These are phyloP conservation scores for Timandra comae DNA, from an alignment of 2,888 invertebrate species.

Conservation along the genomic window DNA sequence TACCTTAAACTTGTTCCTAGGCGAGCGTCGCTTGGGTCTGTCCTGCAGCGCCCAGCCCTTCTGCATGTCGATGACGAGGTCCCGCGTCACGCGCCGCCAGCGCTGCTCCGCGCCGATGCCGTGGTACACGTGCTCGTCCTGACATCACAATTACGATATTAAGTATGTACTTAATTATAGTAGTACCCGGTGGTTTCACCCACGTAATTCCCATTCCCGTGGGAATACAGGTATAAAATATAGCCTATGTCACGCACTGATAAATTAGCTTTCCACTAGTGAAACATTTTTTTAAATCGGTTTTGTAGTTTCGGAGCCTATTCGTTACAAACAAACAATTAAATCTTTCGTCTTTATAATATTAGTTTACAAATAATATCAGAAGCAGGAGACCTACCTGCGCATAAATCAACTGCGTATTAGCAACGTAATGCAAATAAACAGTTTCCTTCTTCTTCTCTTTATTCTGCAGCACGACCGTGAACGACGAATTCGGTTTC, in stretches of 20 bases:
- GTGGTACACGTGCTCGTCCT: slow-evolving; percentile 89
- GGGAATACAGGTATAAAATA: no score
- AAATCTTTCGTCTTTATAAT: no score
- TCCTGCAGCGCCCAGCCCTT: slow-evolving; percentile 87
- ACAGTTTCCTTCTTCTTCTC: slow-evolving; percentile 87
- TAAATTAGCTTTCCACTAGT: no score
- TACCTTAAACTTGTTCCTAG: slow-evolving; percentile 83
- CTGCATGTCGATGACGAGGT: slow-evolving; percentile 92
- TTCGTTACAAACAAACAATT: no score
- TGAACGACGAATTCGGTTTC: slow-evolving; percentile 88
- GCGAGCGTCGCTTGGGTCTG: slow-evolving; percentile 81
- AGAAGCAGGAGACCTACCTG: slow-evolving; percentile 74
- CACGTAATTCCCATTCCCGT: no score
- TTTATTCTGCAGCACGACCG: slow-evolving; percentile 83
- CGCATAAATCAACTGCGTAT: slow-evolving; percentile 82
- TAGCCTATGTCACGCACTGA: no score
- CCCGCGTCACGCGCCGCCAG: slow-evolving; percentile 90
- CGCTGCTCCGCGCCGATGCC: slow-evolving; percentile 83
- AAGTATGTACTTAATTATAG: background rate
- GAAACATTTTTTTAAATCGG: no score
- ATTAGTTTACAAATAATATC: slow-evolving; percentile 26
- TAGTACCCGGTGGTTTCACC: no score
- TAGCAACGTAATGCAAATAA: slow-evolving; percentile 89
- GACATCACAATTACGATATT: slow-evolving; percentile 15
- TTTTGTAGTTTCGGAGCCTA: no score